Conservation (phyloP, 2,113 vertebrate genomes). For the Synodontis membranacea region DNA sequence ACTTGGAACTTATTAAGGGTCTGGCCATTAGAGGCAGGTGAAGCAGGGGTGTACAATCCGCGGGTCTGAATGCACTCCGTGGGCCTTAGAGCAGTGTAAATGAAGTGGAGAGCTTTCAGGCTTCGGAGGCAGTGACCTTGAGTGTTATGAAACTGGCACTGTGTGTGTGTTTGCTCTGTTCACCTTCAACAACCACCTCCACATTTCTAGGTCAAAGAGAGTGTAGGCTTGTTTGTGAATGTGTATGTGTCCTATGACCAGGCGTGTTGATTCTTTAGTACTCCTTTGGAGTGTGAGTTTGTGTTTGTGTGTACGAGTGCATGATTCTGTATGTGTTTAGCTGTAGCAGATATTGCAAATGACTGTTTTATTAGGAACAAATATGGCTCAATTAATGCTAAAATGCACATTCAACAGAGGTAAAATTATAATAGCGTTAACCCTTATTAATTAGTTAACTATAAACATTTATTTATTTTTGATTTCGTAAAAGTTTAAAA, state of each 20-base stretch:
- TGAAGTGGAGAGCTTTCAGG: background rate
- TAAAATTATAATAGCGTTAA: background rate
- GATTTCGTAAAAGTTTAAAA: no score
- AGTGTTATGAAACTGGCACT: background rate
- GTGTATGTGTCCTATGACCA: background rate
- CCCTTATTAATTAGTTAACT: no score
- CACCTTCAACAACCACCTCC: slow-evolving; percentile 11
- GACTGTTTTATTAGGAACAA: background rate
- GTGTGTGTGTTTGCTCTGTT: slow-evolving; percentile 13
- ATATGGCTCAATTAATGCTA: background rate
- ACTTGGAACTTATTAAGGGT: background rate
- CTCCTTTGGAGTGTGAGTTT: background rate
- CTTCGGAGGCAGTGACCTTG: slow-evolving; percentile 19
- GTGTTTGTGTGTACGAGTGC: background rate
- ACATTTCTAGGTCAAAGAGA: slow-evolving; percentile 24
- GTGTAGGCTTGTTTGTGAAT: background rate
- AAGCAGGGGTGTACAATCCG: background rate
- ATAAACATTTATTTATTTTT: no score
- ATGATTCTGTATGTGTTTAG: background rate
- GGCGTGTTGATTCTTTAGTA: background rate
- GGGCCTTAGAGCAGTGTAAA: background rate
- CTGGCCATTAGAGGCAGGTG: slow-evolving; percentile 9
- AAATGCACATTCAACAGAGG: background rate
- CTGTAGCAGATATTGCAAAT: background rate
- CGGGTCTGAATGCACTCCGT: background rate